Evolutionary conservation across 1,140 invertebrate genomes (phyloP), one percentile per base, ranked within the genome.

Genomic region (Halesus radiatus): DNA sequence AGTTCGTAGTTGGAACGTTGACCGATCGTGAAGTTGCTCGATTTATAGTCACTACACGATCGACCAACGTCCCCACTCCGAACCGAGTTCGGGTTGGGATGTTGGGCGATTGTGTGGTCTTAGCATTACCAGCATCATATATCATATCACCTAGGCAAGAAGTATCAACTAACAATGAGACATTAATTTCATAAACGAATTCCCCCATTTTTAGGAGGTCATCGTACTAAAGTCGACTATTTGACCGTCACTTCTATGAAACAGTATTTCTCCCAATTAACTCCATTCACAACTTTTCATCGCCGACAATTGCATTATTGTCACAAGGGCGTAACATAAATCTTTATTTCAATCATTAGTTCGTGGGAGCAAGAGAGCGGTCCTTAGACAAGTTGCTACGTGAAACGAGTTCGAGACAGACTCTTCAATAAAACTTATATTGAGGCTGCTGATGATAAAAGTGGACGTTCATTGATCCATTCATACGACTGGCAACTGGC

Each of bases 281-380:
- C 68, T 72, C 60, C 72, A 58, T 75, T 75, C 72, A 75, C 72
- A 75, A 58, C 72, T 58, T 75, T 56, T 74, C 72, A 58, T 74
- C 53, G 50, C 50, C 22, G 23, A 26, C 23, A 29, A 75, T 29
- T 75, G 72, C 50, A 37, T 58, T 75, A 75, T 58, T 74, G 52
- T 74, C 23, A 68, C 26, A 16, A 54, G 20, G 18, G n/a, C 2
- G 53, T 6, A 60, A 75, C 72, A 75, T 75, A 75, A 75, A 75
- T 75, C 72, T 56, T 58, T 32, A 75, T 75, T 75, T 20, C 72
- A 75, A 75, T 58, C 60, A 58, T 18, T 50, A 18, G 7, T 45
- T 45, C 37, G 45, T 37, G 68, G 18, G 37, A 52, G 29, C 32
- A 72, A 2, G 64, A 52, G 50, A n/a, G 22, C 18, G n/a, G 32